phyloP scores from a whole-genome alignment of 2,113 vertebrate species.

The Gambusia affinis region DNA sequence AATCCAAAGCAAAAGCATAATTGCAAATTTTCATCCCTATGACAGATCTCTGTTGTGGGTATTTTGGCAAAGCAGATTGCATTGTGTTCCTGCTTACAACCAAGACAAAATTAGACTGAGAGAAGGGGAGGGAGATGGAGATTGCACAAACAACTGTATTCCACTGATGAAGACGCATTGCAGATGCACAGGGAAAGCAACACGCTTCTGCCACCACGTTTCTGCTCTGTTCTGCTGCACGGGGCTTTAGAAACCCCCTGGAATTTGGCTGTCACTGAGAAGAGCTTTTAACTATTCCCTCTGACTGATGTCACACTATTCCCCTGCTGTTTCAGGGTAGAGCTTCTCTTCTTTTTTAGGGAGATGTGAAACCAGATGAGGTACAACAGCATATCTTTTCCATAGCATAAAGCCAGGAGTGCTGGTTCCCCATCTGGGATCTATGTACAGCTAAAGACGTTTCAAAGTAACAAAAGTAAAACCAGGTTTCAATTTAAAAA shows the following conservation, averaged over 20 bases:
- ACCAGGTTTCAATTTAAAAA: not conserved
- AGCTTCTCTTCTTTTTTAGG: conserved; percentile 14
- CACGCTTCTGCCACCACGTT: conserved; percentile 7
- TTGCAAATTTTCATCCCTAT: not conserved
- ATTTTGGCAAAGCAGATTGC: conserved; percentile 1
- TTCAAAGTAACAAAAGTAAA: not conserved
- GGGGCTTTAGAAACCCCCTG: conserved; percentile 10
- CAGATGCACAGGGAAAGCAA: conserved; percentile 13
- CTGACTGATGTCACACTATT: conserved; percentile 9
- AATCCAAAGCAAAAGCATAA: not conserved
- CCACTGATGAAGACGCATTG: conserved; percentile 32
- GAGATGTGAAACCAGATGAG: conserved; percentile 19
- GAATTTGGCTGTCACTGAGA: conserved; percentile 3
- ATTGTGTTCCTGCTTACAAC: conserved; percentile 5
- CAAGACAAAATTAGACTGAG: conserved; percentile 4
- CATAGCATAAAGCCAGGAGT: not conserved
- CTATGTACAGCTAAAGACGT: not conserved
- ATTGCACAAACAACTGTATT: conserved; percentile 5
- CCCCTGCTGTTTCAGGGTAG: conserved; percentile 26
- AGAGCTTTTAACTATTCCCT: conserved; percentile 46
- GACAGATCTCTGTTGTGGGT: conserved; percentile 1
- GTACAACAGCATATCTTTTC: not conserved
- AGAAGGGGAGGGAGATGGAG: not conserved
- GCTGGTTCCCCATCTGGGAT: not conserved
- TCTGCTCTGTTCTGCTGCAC: conserved; percentile 18